Evolutionary conservation across 2,888 invertebrate species (phyloP).

Genomic region (Pterobdella sp.): DNA sequence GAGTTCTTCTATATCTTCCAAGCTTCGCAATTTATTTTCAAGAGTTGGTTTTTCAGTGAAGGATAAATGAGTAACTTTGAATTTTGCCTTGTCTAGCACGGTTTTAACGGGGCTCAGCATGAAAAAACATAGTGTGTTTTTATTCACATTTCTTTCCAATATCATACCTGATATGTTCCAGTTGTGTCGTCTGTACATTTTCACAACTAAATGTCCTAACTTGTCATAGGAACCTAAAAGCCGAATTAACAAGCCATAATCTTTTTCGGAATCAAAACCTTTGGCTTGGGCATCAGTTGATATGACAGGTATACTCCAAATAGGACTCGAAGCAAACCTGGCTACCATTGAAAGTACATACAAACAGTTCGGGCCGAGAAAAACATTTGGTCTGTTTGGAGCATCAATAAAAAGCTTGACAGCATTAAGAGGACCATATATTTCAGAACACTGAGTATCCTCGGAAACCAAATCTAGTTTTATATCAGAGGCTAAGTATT

Average conservation of each 20-base stretch:
- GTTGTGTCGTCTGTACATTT: constrained; percentile 6
- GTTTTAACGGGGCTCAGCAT: neutral
- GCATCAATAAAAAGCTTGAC: constrained; percentile 44
- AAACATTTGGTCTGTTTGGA: constrained; percentile 42
- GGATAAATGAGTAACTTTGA: constrained; percentile 9
- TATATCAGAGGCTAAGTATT: neutral
- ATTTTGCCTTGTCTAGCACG: neutral
- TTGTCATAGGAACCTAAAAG: constrained; percentile 42
- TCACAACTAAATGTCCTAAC: neutral
- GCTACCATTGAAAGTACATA: constrained; percentile 80
- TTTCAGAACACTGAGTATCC: constrained; percentile 47
- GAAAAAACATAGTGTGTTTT: neutral
- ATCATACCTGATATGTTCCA: constrained; percentile 26
- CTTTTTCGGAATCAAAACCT: constrained; percentile 44
- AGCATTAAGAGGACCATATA: constrained; percentile 44
- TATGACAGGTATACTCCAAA: constrained; percentile 83
- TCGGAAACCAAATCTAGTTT: constrained; percentile 6
- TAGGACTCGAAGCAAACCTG: constrained; percentile 64
- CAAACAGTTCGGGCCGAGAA: constrained; percentile 47
- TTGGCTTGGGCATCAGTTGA: constrained; percentile 55
- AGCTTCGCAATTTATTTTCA: neutral
- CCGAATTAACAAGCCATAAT: constrained; percentile 68
- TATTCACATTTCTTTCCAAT: neutral
- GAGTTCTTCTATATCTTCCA: neutral
- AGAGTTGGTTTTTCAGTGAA: constrained; percentile 11